Base-by-base conservation (phyloP, 1,140 invertebrate species). In the Coenobita brevimanus region DNA sequence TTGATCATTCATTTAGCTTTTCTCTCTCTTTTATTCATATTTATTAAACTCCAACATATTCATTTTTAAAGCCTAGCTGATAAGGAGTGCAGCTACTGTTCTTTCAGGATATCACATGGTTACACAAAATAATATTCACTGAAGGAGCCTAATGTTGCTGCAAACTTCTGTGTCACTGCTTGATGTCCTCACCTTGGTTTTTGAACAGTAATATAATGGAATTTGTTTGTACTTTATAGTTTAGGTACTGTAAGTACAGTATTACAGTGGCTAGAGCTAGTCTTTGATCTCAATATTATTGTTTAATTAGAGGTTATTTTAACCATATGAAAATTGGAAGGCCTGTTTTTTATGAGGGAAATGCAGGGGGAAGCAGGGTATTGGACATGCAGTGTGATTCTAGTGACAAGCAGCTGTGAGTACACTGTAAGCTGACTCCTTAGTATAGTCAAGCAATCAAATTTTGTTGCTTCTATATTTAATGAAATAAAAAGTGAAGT, bases 381-480 rank as follows among this genome's bases (percentile, higher is more conserved):
- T 38, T 33, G 36, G 33, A 71, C 17, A 38, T 38, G 67, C 67
- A 71, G 21, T 71, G 41, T 33, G 36, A 17, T 38, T 33, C 36
- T n/a, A 71, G 4, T 15, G 4, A 67, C n/a, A 33, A 38, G n/a
- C 33, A 76, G 67, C 69, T 38, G n/a, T 82, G 86, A 82, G 86
- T 80, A 82, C 80, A 82, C 60, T 82, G 86, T 82, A 82, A 76
- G 86, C 86, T 67, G 79, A 88, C 64, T 81, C 85, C 78, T 87
- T 87, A 87, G 78, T 81, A 67, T 87, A 87, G 85, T 87, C 85
- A 87, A 80, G 76, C 85, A 87, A 87, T 87, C 85, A 82, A 82
- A 88, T 88, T 88, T 88, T 88, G 86, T 88, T 88, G 86, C 86
- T 88, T 88, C 86, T 88, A 88, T 88, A 88, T 88, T 88, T 88